Evolutionary conservation across 2,113 vertebrate genomes (phyloP), one percentile per base, ranked within the genome.

Genomic region (Lasiurus borealis): DNA sequence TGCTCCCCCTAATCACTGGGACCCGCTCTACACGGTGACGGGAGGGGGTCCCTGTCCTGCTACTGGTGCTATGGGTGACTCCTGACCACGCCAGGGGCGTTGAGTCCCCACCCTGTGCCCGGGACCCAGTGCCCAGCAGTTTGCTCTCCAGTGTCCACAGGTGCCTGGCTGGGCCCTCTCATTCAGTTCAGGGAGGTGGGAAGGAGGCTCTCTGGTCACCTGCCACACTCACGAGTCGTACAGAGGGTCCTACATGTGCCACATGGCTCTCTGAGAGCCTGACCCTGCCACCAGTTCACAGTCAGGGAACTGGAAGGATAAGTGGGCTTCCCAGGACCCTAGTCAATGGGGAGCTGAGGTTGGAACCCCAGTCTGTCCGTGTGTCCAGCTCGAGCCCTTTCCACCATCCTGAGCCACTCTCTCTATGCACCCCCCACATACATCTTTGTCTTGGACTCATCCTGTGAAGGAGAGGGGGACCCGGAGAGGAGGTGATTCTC

Each of bases 231-330:
- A 1, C 40, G 25, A 2, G 7, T 3, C 0, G 1, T 6, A 21
- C 6, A 5, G 25, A 27, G 16, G 12, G 1, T 15, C 44, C 25
- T 18, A 4, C 8, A 0, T 2, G 6, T 29, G 29, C 19, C 6
- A 3, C 36, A 1, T 0, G 0, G 25, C 52, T 25, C 90, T 27
- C 0, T 34, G 40, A 71, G 54, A 27, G 8, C 21, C 0, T 2
- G 5, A 40, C 69, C 21, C 77, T 18, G 6, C 52, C 48, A 10
- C 48, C 18, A 3, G 23, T 34, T 15, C 62, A 34, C 46, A 77
- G 27, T 52, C n/a, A n/a, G n/a, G n/a, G n/a, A n/a, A n/a, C n/a
- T n/a, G n/a, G n/a, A n/a, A n/a, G n/a, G n/a, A n/a, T n/a, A n/a
- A n/a, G n/a, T n/a, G n/a, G n/a, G n/a, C n/a, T n/a, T n/a, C n/a